Percentiles rank a stretch among this genome's conserved stretches.
These are phyloP conservation scores for Gephyroberyx darwinii DNA, from an alignment of 2,797 vertebrate genomes.

Conservation along the genomic window DNA sequence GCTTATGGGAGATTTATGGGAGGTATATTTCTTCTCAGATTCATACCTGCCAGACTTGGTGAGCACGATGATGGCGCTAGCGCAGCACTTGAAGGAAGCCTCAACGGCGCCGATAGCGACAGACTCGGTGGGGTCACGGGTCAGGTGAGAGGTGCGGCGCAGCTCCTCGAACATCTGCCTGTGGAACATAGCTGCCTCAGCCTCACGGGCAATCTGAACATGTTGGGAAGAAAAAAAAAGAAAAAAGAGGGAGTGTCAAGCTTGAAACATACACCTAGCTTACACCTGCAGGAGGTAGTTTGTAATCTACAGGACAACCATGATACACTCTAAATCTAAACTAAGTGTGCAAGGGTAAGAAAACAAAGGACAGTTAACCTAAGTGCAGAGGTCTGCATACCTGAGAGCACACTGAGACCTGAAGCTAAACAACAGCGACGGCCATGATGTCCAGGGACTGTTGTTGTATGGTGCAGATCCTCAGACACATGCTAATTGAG, in stretches of 20 bases:
- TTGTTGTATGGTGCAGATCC: slow-evolving; percentile 69
- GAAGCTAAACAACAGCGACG: slow-evolving; percentile 59
- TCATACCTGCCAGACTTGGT: slow-evolving; percentile 96
- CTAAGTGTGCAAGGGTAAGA: not conserved
- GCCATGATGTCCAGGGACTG: slow-evolving; percentile 52
- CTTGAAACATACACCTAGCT: slow-evolving; percentile 5
- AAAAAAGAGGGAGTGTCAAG: not conserved
- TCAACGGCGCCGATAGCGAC: slow-evolving; percentile 95
- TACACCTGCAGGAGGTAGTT: slow-evolving; percentile 40
- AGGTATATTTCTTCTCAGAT: slow-evolving; percentile 23
- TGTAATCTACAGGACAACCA: slow-evolving; percentile 21
- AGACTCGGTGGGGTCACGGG: slow-evolving; percentile 95
- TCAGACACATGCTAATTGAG: slow-evolving; percentile 84
- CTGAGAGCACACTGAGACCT: slow-evolving; percentile 59
- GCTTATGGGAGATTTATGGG: slow-evolving; percentile 9
- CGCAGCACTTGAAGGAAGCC: slow-evolving; percentile 98
- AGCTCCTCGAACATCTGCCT: slow-evolving; percentile 98
- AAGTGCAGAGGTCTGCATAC: slow-evolving; percentile 58
- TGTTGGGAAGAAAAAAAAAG: not conserved
- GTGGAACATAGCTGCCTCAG: slow-evolving; percentile 98
- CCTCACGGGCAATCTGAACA: slow-evolving; percentile 95
- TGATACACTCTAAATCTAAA: not conserved
- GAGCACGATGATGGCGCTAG: slow-evolving; percentile 96
- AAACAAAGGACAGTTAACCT: slow-evolving; percentile 31
- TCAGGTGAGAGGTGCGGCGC: slow-evolving; percentile 90